These are phyloP conservation scores for Achroia grisella DNA, from an alignment of 1,140 invertebrate genomes.

Conservation along the genomic window DNA sequence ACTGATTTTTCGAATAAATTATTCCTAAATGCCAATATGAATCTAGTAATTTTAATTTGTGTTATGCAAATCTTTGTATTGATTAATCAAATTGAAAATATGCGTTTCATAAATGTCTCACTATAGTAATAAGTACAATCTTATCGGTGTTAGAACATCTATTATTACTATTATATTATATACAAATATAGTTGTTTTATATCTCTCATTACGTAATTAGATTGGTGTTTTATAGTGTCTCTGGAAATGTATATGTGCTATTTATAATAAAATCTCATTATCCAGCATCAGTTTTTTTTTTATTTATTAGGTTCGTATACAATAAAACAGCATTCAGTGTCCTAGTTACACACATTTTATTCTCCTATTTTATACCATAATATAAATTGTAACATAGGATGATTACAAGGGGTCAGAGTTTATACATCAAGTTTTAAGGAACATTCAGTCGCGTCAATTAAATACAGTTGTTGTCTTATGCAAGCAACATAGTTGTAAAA, in stretches of 20 bases:
- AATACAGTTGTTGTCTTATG: conserved; percentile 43
- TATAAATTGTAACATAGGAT: conserved; percentile 68
- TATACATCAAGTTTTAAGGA: conserved; percentile 63
- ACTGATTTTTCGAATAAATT: conserved; percentile 62
- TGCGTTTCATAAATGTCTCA: no score
- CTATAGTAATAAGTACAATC: no score
- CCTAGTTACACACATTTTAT: conserved; percentile 71
- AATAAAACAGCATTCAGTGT: conserved; percentile 58
- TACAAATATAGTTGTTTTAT: conserved; percentile 6
- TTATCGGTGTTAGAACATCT: no score
- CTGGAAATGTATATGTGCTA: conserved; percentile 16
- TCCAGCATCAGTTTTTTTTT: conserved; percentile 14
- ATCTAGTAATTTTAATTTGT: conserved; percentile 16
- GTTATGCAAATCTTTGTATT: no score
- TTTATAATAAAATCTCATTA: conserved; percentile 48
- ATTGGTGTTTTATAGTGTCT: no score
- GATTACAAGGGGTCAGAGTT: conserved; percentile 54
- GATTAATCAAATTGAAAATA: no score
- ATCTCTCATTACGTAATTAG: background rate
- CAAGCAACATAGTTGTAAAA: conserved; percentile 62
- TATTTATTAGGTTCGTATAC: background rate
- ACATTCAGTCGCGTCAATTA: conserved; percentile 70
- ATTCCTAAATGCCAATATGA: conserved; percentile 29
- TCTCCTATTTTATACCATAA: conserved; percentile 65
- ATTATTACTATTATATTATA: no score